Evolutionary conservation across 1,140 invertebrate genomes (phyloP), one percentile per base, ranked within the genome.

Genomic region (Heliconius melpomene): DNA sequence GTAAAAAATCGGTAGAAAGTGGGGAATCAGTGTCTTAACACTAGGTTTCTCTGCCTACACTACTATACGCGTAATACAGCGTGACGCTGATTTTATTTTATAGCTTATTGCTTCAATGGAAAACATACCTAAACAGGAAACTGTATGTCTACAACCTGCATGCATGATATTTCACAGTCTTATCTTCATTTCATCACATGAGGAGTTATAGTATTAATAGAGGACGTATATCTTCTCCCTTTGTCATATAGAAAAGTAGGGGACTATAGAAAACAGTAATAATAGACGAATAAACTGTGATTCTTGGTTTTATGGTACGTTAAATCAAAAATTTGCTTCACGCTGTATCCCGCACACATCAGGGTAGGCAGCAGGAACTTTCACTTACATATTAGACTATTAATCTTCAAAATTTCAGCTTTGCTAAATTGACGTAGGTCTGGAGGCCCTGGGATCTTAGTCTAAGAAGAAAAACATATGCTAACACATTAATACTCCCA

Each of bases 101-200:
- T 36, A 32, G 20, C 0, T 71, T 18, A 32, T 18, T 7, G 29
- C 70, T 71, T 32, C 26, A 36, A 16, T 36, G 13, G 26, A 71
- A 16, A 26, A 36, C 16, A 71, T 32, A 71, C 32, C 32, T 71
- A 71, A 18, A 36, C 26, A 20, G 29, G 70, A 36, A 71, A 71
- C 32, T 57, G 54, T 57, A 57, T 11, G n/a, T 57, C 54, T 57
- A 57, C 20, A 57, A n/a, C 20, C 54, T 57, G 20, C 54, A 57
- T 57, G n/a, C n/a, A 57, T 57, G n/a, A 57, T 57, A 57, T 57
- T 57, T 57, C 54, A 57, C 18, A 57, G 54, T 23, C 20, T 57
- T 57, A 57, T 57, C 54, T 57, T 57, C 20, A 57, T 57, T 57
- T n/a, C 54, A 57, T 57, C 54, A 57, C 54, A 57, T 57, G 54